Base-by-base conservation (phyloP, 2,113 vertebrate genomes). In the Kryptolebias marmoratus region DNA sequence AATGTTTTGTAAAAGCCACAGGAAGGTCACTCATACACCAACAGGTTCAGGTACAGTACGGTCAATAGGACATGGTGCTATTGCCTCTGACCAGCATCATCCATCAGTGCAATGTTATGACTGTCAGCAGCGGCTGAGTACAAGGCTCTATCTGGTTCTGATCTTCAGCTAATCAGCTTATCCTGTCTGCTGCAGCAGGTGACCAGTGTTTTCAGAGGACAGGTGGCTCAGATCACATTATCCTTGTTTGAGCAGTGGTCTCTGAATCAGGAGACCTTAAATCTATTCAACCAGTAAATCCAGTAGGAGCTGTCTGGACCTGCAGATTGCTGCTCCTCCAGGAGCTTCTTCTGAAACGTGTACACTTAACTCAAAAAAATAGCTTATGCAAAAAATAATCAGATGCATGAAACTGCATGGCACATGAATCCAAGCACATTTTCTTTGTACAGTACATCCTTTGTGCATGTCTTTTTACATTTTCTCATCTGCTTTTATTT, bases 101-200 rank as follows among this genome's bases (percentile, higher is more conserved):
- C 16, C 39, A 8, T 28, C 78, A 59, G 47, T 27, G 36, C 68
- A n/a, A 27, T 36, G 47, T 86, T 69, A 32, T 48, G 73, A 63
- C 48, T 27, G 57, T 77, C 50, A 75, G 68, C 52, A 45, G 42
- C 1, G 1, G 75, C 74, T 81, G 52, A 76, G 83, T 80, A 86
- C 85, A 88, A 89, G 87, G 81, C 88, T 82, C 68, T 66, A 74
- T 87, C 84, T 86, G 79, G 71, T 87, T 80, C 83, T 77, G 83
- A 85, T 88, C 87, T 87, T 73, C 79, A 72, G 80, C 73, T 91
- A 91, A 92, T 91, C 86, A 88, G 88, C 91, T 92, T 90, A 91
- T 1, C 61, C 80, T 31, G 85, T 87, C 90, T 91, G 81, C 82
- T 79, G 50, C 44, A 78, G 81, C 72, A 83, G 73, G 80, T 80